phyloP scores from a whole-genome alignment of 1,140 invertebrate species.

The Medauroidea extradentata region DNA sequence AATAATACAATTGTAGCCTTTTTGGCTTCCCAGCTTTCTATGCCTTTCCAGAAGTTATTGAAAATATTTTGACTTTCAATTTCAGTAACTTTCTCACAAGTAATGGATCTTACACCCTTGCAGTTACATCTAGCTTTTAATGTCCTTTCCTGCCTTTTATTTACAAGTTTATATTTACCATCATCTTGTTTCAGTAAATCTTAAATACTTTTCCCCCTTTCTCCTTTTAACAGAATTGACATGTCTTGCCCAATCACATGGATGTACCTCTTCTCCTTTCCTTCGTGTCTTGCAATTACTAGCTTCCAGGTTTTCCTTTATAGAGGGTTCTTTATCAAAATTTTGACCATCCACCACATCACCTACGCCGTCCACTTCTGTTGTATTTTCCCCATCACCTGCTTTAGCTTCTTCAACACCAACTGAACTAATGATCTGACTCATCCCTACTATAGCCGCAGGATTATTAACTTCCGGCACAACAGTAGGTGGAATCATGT shows the following conservation, averaged over 20 bases:
- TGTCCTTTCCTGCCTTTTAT: constrained; percentile 12
- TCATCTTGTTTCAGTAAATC: constrained; percentile 12
- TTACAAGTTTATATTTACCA: constrained; percentile 10
- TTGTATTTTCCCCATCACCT: too few species aligned
- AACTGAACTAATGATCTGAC: too few species aligned
- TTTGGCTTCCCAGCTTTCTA: constrained; percentile 14
- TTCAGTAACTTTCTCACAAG: constrained; percentile 10
- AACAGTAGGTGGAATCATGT: too few species aligned
- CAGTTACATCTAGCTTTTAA: constrained; percentile 13
- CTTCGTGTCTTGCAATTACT: constrained; percentile 4
- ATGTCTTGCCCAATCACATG: constrained; percentile 9
- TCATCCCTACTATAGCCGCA: too few species aligned
- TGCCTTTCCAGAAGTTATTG: constrained; percentile 14
- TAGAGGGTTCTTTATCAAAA: too few species aligned
- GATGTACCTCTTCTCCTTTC: constrained; percentile 16
- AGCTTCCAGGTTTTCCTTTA: too few species aligned
- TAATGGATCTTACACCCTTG: constrained; percentile 11
- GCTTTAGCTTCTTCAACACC: too few species aligned
- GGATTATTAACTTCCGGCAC: too few species aligned
- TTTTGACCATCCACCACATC: too few species aligned
- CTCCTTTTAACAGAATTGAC: constrained; percentile 21
- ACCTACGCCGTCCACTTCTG: too few species aligned
- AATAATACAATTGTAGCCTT: constrained; percentile 9
- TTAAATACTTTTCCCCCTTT: constrained; percentile 19
- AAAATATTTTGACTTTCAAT: constrained; percentile 10